These are phyloP conservation scores for Archegozetes longisetosus DNA, from an alignment of 1,140 invertebrate genomes.

Conservation along the genomic window DNA sequence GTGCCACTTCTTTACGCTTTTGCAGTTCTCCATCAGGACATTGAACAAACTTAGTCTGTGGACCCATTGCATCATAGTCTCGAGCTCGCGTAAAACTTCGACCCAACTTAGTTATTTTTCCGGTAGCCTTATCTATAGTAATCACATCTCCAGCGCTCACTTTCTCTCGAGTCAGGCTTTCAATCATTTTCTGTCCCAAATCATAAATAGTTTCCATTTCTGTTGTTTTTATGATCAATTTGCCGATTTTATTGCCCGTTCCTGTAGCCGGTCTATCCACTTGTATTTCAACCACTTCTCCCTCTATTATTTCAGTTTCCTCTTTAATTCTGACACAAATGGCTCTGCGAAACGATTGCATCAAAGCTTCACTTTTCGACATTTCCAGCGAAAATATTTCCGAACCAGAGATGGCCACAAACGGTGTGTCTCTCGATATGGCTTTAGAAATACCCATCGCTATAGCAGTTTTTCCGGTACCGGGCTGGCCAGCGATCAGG, in stretches of 20 bases:
- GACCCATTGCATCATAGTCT: slow-evolving; percentile 93
- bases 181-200: slow-evolving; percentile 96
- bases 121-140: slow-evolving; percentile 93
- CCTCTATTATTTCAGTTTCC: slow-evolving; percentile 96
- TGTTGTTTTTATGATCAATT: slow-evolving; percentile 92
- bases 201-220: slow-evolving; percentile 99
- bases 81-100: slow-evolving; percentile 84
- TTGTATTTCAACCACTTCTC: slow-evolving; percentile 94
- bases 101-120: slow-evolving; percentile 87
- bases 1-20: slow-evolving; percentile 96
- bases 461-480: slow-evolving; percentile 93
- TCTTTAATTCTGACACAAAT: slow-evolving; percentile 97
- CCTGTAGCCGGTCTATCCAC: slow-evolving; percentile 77
- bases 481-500: slow-evolving; percentile 86
- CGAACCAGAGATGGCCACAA: slow-evolving; percentile 92
- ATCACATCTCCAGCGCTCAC: slow-evolving; percentile 68
- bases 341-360: slow-evolving; percentile 90
- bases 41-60: slow-evolving; percentile 78
- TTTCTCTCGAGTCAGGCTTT: slow-evolving; percentile 91
- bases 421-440: slow-evolving; percentile 79
- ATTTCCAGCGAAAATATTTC: slow-evolving; percentile 98
- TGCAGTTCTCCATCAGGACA: slow-evolving; percentile 97
- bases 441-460: slow-evolving; percentile 91
- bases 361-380: slow-evolving; percentile 96
- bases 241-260: slow-evolving; percentile 65